Conservation (phyloP, 2,797 vertebrate genomes). For the Xyrichtys novacula region DNA sequence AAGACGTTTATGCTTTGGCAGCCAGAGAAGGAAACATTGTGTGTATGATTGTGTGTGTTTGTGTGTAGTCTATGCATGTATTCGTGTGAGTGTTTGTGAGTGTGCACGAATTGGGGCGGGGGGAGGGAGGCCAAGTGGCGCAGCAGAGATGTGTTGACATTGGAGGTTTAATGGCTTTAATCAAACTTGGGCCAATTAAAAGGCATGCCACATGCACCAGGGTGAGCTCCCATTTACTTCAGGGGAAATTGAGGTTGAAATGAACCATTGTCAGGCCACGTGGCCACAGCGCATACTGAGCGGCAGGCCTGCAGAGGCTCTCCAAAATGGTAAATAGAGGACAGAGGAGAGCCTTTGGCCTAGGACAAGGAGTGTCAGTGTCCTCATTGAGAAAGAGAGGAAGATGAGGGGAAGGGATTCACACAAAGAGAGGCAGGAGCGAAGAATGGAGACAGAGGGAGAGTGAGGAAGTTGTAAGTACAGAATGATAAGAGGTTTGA, state of each 20-base stretch:
- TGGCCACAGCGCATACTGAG: slow-evolving; percentile 80
- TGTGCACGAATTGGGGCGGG: slow-evolving; percentile 7
- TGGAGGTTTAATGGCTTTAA: slow-evolving; percentile 86
- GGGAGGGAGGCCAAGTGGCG: slow-evolving; percentile 54
- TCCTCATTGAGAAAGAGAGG: slow-evolving; percentile 75
- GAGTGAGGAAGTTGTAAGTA: slow-evolving; percentile 57
- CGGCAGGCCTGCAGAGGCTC: slow-evolving; percentile 73
- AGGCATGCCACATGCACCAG: slow-evolving; percentile 73
- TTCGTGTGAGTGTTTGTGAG: neutral
- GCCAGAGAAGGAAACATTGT: slow-evolving; percentile 47
- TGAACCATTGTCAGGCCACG: slow-evolving; percentile 83
- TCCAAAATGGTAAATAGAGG: slow-evolving; percentile 74
- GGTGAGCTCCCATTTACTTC: slow-evolving; percentile 84
- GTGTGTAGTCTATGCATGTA: slow-evolving; percentile 8
- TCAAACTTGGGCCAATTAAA: slow-evolving; percentile 87
- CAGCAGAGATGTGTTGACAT: slow-evolving; percentile 78
- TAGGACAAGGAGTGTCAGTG: slow-evolving; percentile 75
- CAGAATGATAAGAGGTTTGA: slow-evolving; percentile 57
- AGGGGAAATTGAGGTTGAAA: slow-evolving; percentile 88
- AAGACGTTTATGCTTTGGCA: slow-evolving; percentile 78
- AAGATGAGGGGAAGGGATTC: slow-evolving; percentile 71
- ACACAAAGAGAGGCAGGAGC: slow-evolving; percentile 35
- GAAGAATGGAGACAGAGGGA: slow-evolving; percentile 67
- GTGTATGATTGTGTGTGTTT: slow-evolving; percentile 27
- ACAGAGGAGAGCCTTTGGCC: slow-evolving; percentile 76